Evolutionary conservation across 2,797 vertebrate species (phyloP), one percentile per base, ranked within the genome.

Genomic region (Aulostomus chinensis): DNA sequence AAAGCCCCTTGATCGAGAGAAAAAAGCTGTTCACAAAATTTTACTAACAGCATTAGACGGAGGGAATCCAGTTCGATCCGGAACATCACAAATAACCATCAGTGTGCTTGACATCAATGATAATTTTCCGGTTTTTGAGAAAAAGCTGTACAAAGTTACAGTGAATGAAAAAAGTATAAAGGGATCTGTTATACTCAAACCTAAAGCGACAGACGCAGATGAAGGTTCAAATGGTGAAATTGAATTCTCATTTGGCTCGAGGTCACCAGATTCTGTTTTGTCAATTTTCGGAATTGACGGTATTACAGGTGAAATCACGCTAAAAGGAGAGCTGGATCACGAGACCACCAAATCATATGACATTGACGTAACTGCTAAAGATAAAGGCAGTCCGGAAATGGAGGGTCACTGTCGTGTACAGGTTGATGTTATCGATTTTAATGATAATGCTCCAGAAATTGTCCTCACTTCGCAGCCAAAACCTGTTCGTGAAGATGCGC

Each of bases 391-490:
- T 7, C 83, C 85, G 8, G 80, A 55, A 43, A 73, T 84, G 73
- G 85, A 87, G 32, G 77, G 85, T 0, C 78, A 80, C 36, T 85
- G 86, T 48, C 57, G 62, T 1, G 59, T 89, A 3, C 76, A 82
- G 5, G 46, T 89, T n/a, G 73, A 81, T 3, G 45, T 87, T 4
- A 57, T 48, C 24, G 87, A 89, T 34, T 63, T 80, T 22, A 90
- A 90, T 9, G 86, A 90, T 36, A 89, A 88, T 37, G 7, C 30
- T 5, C 88, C 86, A 4, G 71, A 79, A 49, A 85, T 89, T 26
- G 36, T 81, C 4, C 52, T 89, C 4, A 84, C 71, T 1, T 85
- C 85, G 1, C 14, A 81, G 16, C 69, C 81, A 3, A 83, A 68
- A 9, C 39, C 75, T 1, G 61, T 90, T 3, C 71, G 43, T 0